Evolutionary conservation across 2,113 vertebrate genomes (phyloP).

Genomic region (Mormyrus iriodes): DNA sequence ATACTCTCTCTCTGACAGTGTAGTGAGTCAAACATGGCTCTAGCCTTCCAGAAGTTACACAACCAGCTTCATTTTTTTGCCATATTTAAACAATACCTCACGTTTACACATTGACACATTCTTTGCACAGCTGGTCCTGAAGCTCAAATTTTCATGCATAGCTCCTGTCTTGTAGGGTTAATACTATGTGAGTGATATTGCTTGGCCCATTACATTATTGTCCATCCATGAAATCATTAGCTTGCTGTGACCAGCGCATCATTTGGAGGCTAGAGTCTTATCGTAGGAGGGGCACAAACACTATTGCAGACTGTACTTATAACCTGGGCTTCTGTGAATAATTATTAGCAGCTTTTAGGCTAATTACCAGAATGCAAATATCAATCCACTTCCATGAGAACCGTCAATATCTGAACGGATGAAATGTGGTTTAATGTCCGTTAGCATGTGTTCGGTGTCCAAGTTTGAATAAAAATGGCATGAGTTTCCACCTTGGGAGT

Average conservation of each 20-base stretch:
- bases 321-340: background rate
- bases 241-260: background rate
- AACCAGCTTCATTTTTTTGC: background rate
- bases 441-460: background rate
- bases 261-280: background rate
- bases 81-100: background rate
- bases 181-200: background rate
- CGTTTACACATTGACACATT: background rate
- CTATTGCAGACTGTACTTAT: background rate
- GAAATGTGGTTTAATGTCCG: background rate
- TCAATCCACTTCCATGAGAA: background rate
- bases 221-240: background rate
- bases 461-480: background rate
- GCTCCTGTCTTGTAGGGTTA: background rate
- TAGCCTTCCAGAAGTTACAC: background rate
- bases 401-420: background rate
- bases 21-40: background rate
- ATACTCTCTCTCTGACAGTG: background rate
- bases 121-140: background rate
- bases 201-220: background rate
- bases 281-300: background rate
- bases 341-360: background rate
- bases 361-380: background rate
- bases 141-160: background rate
- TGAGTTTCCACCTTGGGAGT: background rate